Percentiles rank a stretch among this genome's conserved stretches.
phyloP scores from a whole-genome alignment of 2,888 invertebrate species.

The Eupeodes luniger region DNA sequence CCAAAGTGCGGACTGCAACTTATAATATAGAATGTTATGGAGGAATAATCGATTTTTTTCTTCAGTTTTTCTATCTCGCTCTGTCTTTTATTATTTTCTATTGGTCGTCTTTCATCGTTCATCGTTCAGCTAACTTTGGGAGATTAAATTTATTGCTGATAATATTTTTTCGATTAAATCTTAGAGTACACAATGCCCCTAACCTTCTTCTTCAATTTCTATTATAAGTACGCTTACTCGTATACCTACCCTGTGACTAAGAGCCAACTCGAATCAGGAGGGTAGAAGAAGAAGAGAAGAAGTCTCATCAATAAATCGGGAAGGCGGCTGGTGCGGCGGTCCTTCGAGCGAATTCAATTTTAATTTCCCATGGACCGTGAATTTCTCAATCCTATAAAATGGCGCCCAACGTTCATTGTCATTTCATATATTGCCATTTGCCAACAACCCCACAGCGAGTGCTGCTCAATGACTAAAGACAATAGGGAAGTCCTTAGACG shows the following conservation, averaged over 20 bases:
- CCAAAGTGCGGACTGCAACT: background rate
- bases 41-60: constrained; percentile 25
- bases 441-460: constrained; percentile 26
- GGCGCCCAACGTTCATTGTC: constrained; percentile 41
- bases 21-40: background rate
- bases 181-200: constrained; percentile 53
- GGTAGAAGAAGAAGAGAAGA: constrained; percentile 15
- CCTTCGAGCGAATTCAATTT: constrained; percentile 64
- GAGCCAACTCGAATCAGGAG: background rate
- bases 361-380: constrained; percentile 72
- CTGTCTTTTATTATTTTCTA: background rate
- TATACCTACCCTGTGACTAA: too few species aligned
- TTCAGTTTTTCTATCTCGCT: background rate
- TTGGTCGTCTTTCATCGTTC: background rate
- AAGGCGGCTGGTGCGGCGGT: constrained; percentile 7
- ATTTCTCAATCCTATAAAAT: constrained; percentile 22
- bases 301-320: constrained; percentile 65
- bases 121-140: constrained; percentile 34
- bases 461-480: constrained; percentile 57
- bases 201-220: constrained; percentile 14
- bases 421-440: constrained; percentile 20
- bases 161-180: constrained; percentile 76
- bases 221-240: background rate
- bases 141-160: constrained; percentile 74
- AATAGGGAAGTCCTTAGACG: constrained; percentile 59